Evolutionary conservation across 2,113 vertebrate genomes (phyloP), one percentile per base, ranked within the genome.

Genomic region (Perccottus glenii): DNA sequence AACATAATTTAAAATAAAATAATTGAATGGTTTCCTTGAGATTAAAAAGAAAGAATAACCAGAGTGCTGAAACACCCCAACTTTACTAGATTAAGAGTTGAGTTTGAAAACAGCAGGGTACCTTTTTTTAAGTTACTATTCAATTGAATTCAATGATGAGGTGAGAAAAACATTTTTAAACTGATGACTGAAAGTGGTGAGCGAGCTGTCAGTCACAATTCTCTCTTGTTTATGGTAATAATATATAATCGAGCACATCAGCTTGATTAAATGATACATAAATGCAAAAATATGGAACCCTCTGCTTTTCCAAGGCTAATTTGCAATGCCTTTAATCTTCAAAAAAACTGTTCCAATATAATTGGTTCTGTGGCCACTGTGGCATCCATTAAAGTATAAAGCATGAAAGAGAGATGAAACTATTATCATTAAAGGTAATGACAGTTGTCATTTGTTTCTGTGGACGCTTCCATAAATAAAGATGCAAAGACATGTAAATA

Each of bases 321-420:
- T 40, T 84, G 73, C 70, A 55, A 66, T 65, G 82, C 78, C 85
- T 90, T 90, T 89, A 87, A 88, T 91, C 83, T 86, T 78, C 52
- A 55, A 64, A 78, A 87, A 89, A 88, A 86, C 58, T 71, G 60
- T 63, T 66, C 64, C 15, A 73, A 81, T 87, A 86, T 87, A 86
- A 85, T 88, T 84, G n/a, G 86, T 65, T 66, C 73, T 80, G 83
- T 65, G 35, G 71, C 53, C 49, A 57, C 65, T 62, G 53, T 67
- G 70, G 16, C 74, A 66, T 66, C 61, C 52, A 76, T 74, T 74
- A 67, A 51, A 9, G 11, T 48, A 68, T 62, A 58, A 75, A 44
- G 33, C 59, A 65, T 52, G 52, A 45, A 11, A 50, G 16, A n/a
- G 40, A 19, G 5, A 8, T 40, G 4, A 3, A 1, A 8, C 36